Conservation (phyloP, 2,797 vertebrate species). For the Anguilla pacifica region DNA sequence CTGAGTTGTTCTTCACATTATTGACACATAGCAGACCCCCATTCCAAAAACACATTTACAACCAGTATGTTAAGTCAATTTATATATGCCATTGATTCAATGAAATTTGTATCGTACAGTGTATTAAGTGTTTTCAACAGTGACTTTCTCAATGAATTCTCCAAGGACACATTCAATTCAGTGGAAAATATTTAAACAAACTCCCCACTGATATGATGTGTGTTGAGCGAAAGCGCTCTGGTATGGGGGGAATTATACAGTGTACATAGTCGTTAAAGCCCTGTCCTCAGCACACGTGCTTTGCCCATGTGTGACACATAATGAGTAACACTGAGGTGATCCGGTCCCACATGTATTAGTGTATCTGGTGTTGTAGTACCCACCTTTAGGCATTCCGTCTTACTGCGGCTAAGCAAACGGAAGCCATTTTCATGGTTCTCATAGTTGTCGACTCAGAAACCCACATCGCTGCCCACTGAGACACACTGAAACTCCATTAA, state of each 20-base stretch:
- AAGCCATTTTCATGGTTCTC: background rate
- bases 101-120: background rate
- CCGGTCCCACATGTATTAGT: slow-evolving; percentile 42
- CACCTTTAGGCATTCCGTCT: slow-evolving; percentile 35
- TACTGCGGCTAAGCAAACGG: slow-evolving; percentile 10
- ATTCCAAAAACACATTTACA: background rate
- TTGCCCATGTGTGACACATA: slow-evolving; percentile 25
- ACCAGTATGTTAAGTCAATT: background rate
- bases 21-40: background rate
- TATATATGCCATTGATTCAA: background rate
- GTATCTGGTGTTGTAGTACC: slow-evolving; percentile 38
- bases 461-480: background rate
- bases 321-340: slow-evolving; percentile 40
- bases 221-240: background rate
- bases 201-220: background rate
- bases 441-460: background rate
- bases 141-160: background rate
- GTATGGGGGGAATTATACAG: slow-evolving; percentile 15
- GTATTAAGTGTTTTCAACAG: background rate
- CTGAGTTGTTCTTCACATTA: background rate
- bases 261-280: slow-evolving; percentile 21
- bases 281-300: slow-evolving; percentile 14
- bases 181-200: background rate
- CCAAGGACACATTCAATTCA: background rate
- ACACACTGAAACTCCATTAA: background rate